Conservation (phyloP, 2,888 invertebrate genomes). For the Tinea pellionella region DNA sequence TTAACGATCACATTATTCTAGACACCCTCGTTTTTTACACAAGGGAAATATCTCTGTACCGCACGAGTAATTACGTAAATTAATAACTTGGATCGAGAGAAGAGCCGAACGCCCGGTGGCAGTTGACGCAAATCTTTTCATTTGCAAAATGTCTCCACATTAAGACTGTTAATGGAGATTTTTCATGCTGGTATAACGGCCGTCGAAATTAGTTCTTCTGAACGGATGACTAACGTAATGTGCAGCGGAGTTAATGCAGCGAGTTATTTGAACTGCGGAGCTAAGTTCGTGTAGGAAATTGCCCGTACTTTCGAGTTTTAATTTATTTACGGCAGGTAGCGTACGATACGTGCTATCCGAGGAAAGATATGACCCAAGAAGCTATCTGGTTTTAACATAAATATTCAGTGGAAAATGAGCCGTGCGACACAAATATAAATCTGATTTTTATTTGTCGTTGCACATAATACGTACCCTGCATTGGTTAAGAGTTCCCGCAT, state of each 20-base stretch:
- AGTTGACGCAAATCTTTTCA: constrained; percentile 29
- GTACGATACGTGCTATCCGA: constrained; percentile 15
- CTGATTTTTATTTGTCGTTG: background rate
- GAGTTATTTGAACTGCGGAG: constrained; percentile 24
- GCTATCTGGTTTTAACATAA: background rate
- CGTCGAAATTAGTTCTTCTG: constrained; percentile 14
- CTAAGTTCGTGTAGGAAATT: constrained; percentile 20
- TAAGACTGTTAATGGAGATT: constrained; percentile 18
- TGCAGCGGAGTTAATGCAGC: constrained; percentile 20
- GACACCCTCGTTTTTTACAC: constrained; percentile 41
- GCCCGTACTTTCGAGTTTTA: constrained; percentile 35
- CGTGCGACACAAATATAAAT: background rate
- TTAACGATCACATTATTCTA: constrained; percentile 62
- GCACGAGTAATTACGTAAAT: constrained; percentile 45
- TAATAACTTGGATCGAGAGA: constrained; percentile 31
- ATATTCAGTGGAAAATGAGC: background rate
- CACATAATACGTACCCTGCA: background rate
- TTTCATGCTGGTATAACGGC: constrained; percentile 23
- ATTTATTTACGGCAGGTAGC: constrained; percentile 44
- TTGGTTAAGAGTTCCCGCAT: background rate
- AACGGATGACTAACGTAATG: constrained; percentile 17
- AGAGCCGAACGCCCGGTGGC: constrained; percentile 23
- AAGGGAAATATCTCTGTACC: constrained; percentile 49
- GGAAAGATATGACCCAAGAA: background rate
- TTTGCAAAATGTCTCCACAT: constrained; percentile 33